These are phyloP conservation scores for Cochlearius cochlearius DNA, from an alignment of 2,113 vertebrate genomes.

Conservation along the genomic window DNA sequence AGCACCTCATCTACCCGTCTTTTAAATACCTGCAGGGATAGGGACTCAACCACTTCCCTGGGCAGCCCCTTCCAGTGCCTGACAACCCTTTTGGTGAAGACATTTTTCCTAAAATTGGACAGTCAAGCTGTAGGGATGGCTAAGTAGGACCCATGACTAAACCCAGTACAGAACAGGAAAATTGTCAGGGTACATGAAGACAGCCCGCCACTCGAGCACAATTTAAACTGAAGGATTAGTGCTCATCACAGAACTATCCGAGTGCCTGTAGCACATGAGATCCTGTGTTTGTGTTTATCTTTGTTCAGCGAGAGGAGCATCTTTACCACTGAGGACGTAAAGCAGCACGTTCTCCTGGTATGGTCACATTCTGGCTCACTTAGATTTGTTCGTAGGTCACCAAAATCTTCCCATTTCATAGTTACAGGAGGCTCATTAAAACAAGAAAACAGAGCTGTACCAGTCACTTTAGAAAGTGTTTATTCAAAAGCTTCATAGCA, in stretches of 20 bases:
- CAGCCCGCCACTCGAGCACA: background rate
- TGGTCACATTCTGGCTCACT: background rate
- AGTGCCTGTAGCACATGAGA: background rate
- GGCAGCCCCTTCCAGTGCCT: too few relatives aligned
- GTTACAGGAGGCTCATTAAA: background rate
- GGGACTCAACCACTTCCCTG: too few relatives aligned
- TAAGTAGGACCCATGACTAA: too few relatives aligned
- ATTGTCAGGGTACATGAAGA: background rate
- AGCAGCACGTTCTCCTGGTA: background rate
- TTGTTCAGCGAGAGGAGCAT: background rate
- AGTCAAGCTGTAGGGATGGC: too few relatives aligned
- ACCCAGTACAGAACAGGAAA: background rate
- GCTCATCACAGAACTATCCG: background rate
- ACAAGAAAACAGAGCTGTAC: background rate
- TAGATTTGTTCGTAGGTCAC: background rate
- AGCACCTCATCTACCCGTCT: too few relatives aligned
- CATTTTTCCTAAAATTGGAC: too few relatives aligned
- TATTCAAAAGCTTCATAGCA: slow-evolving; percentile 85
- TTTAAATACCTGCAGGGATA: too few relatives aligned
- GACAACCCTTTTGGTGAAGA: too few relatives aligned
- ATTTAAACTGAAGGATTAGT: background rate
- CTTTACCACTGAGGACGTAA: background rate
- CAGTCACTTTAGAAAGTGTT: slow-evolving; percentile 75
- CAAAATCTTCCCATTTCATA: background rate
- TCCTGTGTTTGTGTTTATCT: background rate